Evolutionary conservation across 92 coral and sea anemone genomes (phyloP).

Genomic region (Nematostella vectensis): DNA sequence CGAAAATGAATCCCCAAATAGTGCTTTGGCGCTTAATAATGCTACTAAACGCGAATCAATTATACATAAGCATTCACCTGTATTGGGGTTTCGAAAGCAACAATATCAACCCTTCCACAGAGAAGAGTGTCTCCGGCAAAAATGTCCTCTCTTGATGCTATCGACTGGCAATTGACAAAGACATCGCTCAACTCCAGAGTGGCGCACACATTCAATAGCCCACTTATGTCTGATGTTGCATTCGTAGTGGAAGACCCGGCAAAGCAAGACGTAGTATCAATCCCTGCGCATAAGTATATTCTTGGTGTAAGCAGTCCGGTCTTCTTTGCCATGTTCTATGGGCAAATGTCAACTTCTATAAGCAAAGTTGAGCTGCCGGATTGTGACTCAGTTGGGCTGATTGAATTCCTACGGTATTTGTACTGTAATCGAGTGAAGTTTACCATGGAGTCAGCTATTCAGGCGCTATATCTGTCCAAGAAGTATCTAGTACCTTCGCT

Average conservation of each 20-base stretch:
- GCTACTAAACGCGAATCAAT: no score
- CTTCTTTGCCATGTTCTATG: conserved; percentile 64
- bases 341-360: conserved; percentile 28
- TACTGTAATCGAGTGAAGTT: conserved; percentile 63
- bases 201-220: conserved; percentile 29
- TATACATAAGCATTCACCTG: no score
- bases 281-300: conserved; percentile 72
- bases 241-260: conserved; percentile 21
- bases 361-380: conserved; percentile 49
- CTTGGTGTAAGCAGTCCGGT: conserved; percentile 79
- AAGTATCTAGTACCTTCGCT: conserved; percentile 62
- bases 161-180: conserved; percentile 28
- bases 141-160: no score
- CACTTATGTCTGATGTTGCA: conserved; percentile 19
- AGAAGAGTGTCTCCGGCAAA: no score
- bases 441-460: conserved; percentile 37
- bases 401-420: conserved; percentile 57
- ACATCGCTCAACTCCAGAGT: conserved; percentile 14
- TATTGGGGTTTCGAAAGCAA: no score
- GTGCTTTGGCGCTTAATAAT: no score
- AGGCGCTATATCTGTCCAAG: conserved; percentile 55
- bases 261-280: conserved; percentile 9
- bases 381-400: conserved; percentile 59
- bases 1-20: no score
- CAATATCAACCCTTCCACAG: no score